These are phyloP conservation scores for Dryomyza anilis DNA, from an alignment of 2,888 invertebrate species.

Conservation along the genomic window DNA sequence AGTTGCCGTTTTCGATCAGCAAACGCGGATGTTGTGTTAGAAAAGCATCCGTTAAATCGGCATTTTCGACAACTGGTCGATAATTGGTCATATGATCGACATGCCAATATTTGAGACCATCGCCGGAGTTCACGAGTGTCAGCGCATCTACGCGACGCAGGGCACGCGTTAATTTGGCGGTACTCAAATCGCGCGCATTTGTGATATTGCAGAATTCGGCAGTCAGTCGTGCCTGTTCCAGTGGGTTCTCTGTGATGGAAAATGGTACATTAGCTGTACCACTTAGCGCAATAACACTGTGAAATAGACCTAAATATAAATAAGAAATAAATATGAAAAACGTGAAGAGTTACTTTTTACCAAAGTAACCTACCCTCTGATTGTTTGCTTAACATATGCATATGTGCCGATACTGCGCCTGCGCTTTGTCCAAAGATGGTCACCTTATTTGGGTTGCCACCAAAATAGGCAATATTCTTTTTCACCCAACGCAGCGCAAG, in stretches of 20 bases:
- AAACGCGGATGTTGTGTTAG: slow-evolving; percentile 60
- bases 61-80: slow-evolving; percentile 61
- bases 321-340: neutral
- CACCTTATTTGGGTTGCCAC: slow-evolving; percentile 59
- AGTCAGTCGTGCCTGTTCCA: slow-evolving; percentile 55
- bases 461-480: slow-evolving; percentile 60
- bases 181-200: slow-evolving; percentile 45
- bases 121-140: slow-evolving; percentile 57
- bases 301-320: slow-evolving; percentile 54
- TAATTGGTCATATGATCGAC: slow-evolving; percentile 63
- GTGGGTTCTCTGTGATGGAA: slow-evolving; percentile 44
- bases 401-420: slow-evolving; percentile 62
- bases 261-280: slow-evolving; percentile 63
- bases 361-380: neutral
- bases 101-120: slow-evolving; percentile 63
- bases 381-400: slow-evolving; percentile 63
- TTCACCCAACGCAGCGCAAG: slow-evolving; percentile 62
- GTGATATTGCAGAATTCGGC: slow-evolving; percentile 60
- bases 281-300: slow-evolving; percentile 62
- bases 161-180: slow-evolving; percentile 56
- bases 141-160: slow-evolving; percentile 58
- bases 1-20: slow-evolving; percentile 57
- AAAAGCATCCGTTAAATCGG: slow-evolving; percentile 57
- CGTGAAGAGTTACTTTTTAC: neutral
- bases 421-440: slow-evolving; percentile 64